A percentile compares a stretch with the other conserved stretches of the same genome.
Evolutionary conservation across 1,140 invertebrate species (phyloP).

Genomic region (Solenopsis fugax): DNA sequence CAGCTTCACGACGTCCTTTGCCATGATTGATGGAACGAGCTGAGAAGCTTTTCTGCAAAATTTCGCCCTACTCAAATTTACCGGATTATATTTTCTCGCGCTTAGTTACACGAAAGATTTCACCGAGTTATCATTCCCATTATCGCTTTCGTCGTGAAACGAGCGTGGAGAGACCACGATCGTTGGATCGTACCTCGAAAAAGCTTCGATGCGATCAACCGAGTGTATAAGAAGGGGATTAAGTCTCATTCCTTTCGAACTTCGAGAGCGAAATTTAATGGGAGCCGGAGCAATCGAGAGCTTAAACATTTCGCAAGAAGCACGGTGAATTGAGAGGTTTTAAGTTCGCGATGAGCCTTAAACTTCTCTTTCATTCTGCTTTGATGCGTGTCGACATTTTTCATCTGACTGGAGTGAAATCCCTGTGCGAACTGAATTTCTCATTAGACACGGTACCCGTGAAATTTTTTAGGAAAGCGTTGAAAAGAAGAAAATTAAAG

Average conservation of each 20-base stretch:
- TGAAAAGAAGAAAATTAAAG: neutral
- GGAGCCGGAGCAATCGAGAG: neutral
- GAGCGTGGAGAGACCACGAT: neutral
- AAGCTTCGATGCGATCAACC: conserved; percentile 19
- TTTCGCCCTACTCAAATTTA: neutral
- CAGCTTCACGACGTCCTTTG: neutral
- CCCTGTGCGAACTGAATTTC: neutral
- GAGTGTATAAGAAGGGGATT: conserved; percentile 36
- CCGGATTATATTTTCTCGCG: conserved; percentile 8
- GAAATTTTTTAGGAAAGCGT: neutral
- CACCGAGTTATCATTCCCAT: conserved; percentile 34
- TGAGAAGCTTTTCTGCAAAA: neutral
- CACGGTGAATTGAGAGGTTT: conserved; percentile 20
- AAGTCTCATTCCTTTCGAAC: conserved; percentile 3
- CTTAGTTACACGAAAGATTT: conserved; percentile 16
- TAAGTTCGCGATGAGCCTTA: neutral
- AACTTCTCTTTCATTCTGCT: conserved; percentile 8
- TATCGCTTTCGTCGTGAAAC: neutral
- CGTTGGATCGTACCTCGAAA: conserved; percentile 3
- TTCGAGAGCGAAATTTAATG: conserved; percentile 36
- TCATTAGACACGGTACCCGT: neutral
- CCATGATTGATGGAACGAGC: conserved; percentile 24
- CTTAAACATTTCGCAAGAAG: conserved; percentile 33
- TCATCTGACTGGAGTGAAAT: neutral
- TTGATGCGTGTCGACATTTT: neutral